Percentiles rank a stretch among this genome's conserved stretches.
Evolutionary conservation across 2,113 vertebrate species (phyloP).

Genomic region (Polypterus bichir): DNA sequence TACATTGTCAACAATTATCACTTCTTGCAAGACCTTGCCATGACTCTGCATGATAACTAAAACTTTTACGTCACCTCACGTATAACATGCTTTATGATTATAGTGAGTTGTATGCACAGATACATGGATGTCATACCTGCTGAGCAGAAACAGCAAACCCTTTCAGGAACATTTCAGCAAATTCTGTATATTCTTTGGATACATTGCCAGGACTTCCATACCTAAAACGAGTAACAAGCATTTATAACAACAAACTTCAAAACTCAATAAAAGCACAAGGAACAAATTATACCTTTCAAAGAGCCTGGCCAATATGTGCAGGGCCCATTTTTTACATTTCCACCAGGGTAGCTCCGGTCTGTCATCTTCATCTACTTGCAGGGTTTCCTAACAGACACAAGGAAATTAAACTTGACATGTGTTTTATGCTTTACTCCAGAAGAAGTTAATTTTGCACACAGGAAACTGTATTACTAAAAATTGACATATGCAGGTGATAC

Average conservation of each 20-base stretch:
- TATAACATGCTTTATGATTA: no score
- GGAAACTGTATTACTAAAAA: no score
- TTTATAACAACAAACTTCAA: background rate
- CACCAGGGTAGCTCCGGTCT: constrained; percentile 93
- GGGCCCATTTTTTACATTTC: constrained; percentile 98
- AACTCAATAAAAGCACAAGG: background rate
- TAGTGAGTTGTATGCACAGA: no score
- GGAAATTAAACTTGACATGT: background rate
- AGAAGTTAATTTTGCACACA: background rate
- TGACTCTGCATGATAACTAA: no score
- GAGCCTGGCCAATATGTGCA: constrained; percentile 92
- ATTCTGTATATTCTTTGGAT: constrained; percentile 95
- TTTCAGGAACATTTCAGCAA: constrained; percentile 95
- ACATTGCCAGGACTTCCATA: constrained; percentile 97
- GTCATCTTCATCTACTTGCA: constrained; percentile 94
- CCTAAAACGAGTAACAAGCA: constrained; percentile 39
- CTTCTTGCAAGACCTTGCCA: no score
- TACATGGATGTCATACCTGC: constrained; percentile 49
- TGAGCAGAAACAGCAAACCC: constrained; percentile 88
- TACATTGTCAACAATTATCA: no score
- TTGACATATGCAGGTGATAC: background rate
- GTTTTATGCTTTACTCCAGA: background rate
- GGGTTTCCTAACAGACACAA: constrained; percentile 67
- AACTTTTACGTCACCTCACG: no score
- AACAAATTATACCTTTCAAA: constrained; percentile 74